Conservation (phyloP, 92 coral and sea anemone species). For the Palythoa grandiflora region DNA sequence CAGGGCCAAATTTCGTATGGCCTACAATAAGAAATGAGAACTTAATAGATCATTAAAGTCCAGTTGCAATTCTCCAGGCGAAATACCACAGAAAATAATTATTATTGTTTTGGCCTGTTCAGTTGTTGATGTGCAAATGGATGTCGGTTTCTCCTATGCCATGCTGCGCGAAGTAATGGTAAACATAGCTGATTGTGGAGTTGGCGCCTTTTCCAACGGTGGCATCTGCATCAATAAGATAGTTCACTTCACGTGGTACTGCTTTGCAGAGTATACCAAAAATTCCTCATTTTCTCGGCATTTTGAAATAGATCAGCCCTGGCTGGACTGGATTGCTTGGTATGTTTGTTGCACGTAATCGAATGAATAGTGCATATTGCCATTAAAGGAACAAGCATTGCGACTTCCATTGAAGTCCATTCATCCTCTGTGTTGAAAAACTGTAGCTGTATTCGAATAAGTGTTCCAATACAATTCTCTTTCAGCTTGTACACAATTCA, state of each 20-base stretch:
- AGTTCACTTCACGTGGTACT: slow-evolving; percentile 63
- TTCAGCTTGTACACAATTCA: slow-evolving; percentile 62
- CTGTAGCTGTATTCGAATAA: not conserved
- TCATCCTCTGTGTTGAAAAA: not conserved
- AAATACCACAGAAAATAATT: slow-evolving; percentile 71
- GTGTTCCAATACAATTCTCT: slow-evolving; percentile 47
- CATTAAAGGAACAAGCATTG: slow-evolving; percentile 43
- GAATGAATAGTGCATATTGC: slow-evolving; percentile 65
- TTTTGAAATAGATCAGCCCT: slow-evolving; percentile 74
- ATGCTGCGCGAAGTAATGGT: slow-evolving; percentile 63
- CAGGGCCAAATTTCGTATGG: slow-evolving; percentile 44
- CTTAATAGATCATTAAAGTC: slow-evolving; percentile 43
- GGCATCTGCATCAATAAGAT: slow-evolving; percentile 57
- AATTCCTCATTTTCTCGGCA: slow-evolving; percentile 67
- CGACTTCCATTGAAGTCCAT: not conserved
- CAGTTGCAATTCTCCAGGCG: slow-evolving; percentile 50
- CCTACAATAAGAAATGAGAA: slow-evolving; percentile 63
- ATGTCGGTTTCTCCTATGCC: slow-evolving; percentile 68
- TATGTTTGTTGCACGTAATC: slow-evolving; percentile 67
- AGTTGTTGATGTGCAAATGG: slow-evolving; percentile 71
- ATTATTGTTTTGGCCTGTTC: slow-evolving; percentile 72
- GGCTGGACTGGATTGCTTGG: slow-evolving; percentile 77
- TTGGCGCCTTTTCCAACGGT: slow-evolving; percentile 68
- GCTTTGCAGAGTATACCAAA: slow-evolving; percentile 73
- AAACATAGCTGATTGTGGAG: slow-evolving; percentile 60